Evolutionary conservation across 2,113 vertebrate species (phyloP).

Genomic region (Osmerus eperlanus): DNA sequence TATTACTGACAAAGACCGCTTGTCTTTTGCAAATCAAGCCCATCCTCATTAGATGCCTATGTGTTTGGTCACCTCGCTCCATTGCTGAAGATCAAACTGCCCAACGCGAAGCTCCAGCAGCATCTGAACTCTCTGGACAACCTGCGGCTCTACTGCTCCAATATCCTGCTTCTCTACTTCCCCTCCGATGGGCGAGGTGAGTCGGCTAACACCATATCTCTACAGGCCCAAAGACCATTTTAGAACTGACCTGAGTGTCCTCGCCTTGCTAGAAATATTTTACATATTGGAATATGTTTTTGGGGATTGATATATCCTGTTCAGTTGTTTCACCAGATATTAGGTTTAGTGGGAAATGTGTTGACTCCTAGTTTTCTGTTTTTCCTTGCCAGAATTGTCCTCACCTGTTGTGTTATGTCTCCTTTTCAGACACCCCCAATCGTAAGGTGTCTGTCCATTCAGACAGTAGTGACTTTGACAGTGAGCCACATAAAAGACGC

Average conservation of each 20-base stretch:
- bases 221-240: not conserved
- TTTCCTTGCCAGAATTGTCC: not conserved
- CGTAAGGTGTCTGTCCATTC: slow-evolving; percentile 34
- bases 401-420: not conserved
- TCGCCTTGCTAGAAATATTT: too few species aligned
- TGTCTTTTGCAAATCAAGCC: slow-evolving; percentile 63
- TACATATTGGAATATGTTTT: too few species aligned
- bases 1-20: not conserved
- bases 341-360: too few species aligned
- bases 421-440: slow-evolving; percentile 52
- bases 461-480: slow-evolving; percentile 65
- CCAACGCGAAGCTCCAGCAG: slow-evolving; percentile 84
- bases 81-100: slow-evolving; percentile 80
- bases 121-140: slow-evolving; percentile 85
- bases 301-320: too few species aligned
- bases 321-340: too few species aligned
- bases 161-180: slow-evolving; percentile 90
- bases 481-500: slow-evolving; percentile 81
- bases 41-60: slow-evolving; percentile 87
- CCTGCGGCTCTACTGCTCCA: slow-evolving; percentile 81
- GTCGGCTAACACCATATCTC: too few species aligned
- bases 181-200: slow-evolving; percentile 69
- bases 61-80: slow-evolving; percentile 88
- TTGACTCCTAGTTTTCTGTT: too few species aligned
- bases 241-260: too few species aligned